Evolutionary conservation across 1,140 invertebrate species (phyloP), one percentile per base, ranked within the genome.

Genomic region (Drosophila arizonae): DNA sequence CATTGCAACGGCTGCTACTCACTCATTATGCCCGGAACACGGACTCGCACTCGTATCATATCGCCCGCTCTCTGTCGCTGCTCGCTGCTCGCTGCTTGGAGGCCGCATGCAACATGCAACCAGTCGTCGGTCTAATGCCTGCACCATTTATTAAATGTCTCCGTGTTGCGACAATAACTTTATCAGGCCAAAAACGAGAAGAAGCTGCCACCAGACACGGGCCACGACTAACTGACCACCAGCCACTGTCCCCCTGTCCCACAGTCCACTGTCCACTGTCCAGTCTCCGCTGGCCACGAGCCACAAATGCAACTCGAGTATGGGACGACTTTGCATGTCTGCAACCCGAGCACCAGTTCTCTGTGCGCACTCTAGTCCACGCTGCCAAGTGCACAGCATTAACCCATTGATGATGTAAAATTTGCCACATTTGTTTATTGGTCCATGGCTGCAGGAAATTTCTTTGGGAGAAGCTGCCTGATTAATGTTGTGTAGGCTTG

Each of bases 61-160:
- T 86, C 82, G 79, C 84, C 43, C 30, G 33, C 15, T 63, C 15
- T 46, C 13, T 45, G 30, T 46, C 57, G 45, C 45, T 33, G n/a
- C 57, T 36, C 45, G 24, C 21, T 21, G 43, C 13, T 45, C 48
- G 46, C 46, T 33, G 15, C 57, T 36, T 36, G 24, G 11, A 56
- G 63, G 66, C 64, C 36, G 71, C 81, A 77, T 87, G 82, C 81
- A 86, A 87, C 81, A 86, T 87, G 84, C 81, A 85, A 86, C 55
- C 84, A 65, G 73, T 72, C 46, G 52, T 71, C 46, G 79, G 72
- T 79, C 87, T 90, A 89, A 90, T 90, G 89, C 79, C 77, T 89
- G 84, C 80, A 81, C 89, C 84, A 90, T 90, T 90, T 90, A 90
- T 89, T 90, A 90, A 90, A 89, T 90, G 89, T 89, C 84, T 79